Conservation (phyloP, 30 jellyfish, hydroid and myxozoan species). For the Hydractinia echinata region DNA sequence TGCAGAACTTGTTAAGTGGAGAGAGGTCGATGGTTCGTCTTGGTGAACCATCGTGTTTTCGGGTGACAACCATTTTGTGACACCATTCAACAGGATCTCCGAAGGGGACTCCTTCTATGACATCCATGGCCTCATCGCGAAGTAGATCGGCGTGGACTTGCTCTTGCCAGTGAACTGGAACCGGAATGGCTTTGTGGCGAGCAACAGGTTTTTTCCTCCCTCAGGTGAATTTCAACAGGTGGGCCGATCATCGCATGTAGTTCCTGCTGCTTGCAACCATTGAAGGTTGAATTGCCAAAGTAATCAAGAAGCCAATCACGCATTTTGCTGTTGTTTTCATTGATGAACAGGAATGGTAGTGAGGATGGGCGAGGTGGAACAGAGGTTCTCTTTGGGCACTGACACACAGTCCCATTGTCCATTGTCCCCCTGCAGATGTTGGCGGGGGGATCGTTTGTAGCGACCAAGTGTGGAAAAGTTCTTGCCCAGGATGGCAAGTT, state of each 20-base stretch:
- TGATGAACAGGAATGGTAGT: too few relatives aligned
- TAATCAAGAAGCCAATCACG: not conserved
- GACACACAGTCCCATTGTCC: constrained; percentile 9
- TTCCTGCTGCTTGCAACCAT: constrained; percentile 7
- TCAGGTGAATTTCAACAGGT: constrained; percentile 1
- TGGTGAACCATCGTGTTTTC: constrained; percentile 6
- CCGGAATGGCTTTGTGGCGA: too few relatives aligned
- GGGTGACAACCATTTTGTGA: constrained; percentile 3
- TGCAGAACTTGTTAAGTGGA: not conserved
- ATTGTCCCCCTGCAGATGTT: constrained; percentile 1
- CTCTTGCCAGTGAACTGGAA: too few relatives aligned
- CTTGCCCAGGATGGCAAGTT: too few relatives aligned
- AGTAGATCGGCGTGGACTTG: too few relatives aligned
- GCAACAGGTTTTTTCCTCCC: too few relatives aligned
- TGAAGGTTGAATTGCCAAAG: not conserved
- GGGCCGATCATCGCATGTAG: constrained; percentile 5
- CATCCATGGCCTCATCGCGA: not conserved
- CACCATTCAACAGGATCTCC: constrained; percentile 12
- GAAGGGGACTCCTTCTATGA: not conserved
- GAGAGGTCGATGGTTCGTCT: constrained; percentile 8
- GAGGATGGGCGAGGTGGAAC: too few relatives aligned
- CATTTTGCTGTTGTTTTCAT: constrained; percentile 1
- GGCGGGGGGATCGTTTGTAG: constrained; percentile 6
- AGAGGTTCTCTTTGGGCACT: too few relatives aligned
- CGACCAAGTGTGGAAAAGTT: too few relatives aligned